phyloP scores from a whole-genome alignment of 2,797 vertebrate genomes.

The Alca torda region DNA sequence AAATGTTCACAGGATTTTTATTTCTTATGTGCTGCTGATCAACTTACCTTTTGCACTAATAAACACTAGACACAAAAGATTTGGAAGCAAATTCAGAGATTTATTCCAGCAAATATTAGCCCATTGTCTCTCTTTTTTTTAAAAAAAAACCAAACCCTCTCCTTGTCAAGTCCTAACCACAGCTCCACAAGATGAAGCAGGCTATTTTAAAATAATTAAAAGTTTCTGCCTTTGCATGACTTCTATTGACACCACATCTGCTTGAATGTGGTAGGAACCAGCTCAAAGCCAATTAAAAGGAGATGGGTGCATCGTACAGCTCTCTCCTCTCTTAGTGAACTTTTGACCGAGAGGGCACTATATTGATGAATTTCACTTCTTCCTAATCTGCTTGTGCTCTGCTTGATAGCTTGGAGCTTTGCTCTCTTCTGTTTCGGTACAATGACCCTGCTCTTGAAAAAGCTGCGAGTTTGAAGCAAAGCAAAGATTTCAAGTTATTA shows the following conservation, averaged over 20 bases:
- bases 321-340: slow-evolving; percentile 4
- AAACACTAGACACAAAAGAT: neutral
- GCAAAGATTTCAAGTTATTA: slow-evolving; percentile 27
- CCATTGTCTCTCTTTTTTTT: neutral
- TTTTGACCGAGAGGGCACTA: slow-evolving; percentile 28
- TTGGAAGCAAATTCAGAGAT: neutral
- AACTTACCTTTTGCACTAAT: neutral
- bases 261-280: neutral
- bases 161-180: neutral
- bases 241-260: slow-evolving; percentile 37
- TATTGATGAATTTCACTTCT: slow-evolving; percentile 66
- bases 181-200: neutral
- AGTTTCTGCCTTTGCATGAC: slow-evolving; percentile 51
- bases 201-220: slow-evolving; percentile 57
- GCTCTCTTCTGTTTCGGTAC: slow-evolving; percentile 43
- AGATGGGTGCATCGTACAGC: neutral
- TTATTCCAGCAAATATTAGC: neutral
- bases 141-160: neutral
- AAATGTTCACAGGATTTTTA: neutral
- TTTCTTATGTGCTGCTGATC: neutral
- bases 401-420: slow-evolving; percentile 42
- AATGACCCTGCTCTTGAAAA: slow-evolving; percentile 34
- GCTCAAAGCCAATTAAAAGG: slow-evolving; percentile 56
- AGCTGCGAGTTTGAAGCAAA: neutral
- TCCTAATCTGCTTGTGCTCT: slow-evolving; percentile 49